Base-by-base conservation (phyloP, 2,888 invertebrate genomes). In the Diaperis boleti region DNA sequence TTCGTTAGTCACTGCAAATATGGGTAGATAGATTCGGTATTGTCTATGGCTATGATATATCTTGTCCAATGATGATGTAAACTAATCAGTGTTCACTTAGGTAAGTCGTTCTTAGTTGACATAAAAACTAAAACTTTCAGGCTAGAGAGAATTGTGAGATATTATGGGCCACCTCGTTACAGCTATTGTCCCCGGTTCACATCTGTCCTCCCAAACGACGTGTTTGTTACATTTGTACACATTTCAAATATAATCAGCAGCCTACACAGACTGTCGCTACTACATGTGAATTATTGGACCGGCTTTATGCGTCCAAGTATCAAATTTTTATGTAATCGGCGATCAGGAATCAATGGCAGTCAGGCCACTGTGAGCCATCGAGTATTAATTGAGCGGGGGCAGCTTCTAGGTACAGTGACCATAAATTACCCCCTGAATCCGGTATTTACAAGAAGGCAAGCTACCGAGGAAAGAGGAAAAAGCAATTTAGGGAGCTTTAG, bases 401-500 rank as follows among this genome's bases (percentile, higher is more conserved):
- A 42, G 50, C 67, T 60, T 68, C 62, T 69, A 74, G 73, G 73
- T 74, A n/a, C n/a, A n/a, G n/a, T 74, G 73, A 72, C 72, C 71
- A 74, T 74, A 74, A 74, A 74, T 74, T 74, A 74, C 64, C 66
- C 66, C 57, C 64, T 56, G 64, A 72, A 71, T 69, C 71, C 66
- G 69, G 73, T 73, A 72, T 74, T 73, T 74, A 69, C 69, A 67
- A 66, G 69, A 67, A 68, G 42, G 41, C 55, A 55, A 45, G n/a
- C n/a, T n/a, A n/a, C n/a, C n/a, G n/a, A n/a, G 61, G 65, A 69
- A 59, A 64, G 65, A 68, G 76, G 77, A 73, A 76, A 76, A 78
- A 78, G 76, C 79, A 80, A 80, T 80, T 80, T 79, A 75, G 74
- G 72, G 71, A 76, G 79, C 78, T 80, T 79, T 78, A 72, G 71